A percentile compares a stretch with the other conserved stretches of the same genome.
Conservation (phyloP, 2,113 vertebrate species). For the Rhinopomastus cyanomelas region DNA sequence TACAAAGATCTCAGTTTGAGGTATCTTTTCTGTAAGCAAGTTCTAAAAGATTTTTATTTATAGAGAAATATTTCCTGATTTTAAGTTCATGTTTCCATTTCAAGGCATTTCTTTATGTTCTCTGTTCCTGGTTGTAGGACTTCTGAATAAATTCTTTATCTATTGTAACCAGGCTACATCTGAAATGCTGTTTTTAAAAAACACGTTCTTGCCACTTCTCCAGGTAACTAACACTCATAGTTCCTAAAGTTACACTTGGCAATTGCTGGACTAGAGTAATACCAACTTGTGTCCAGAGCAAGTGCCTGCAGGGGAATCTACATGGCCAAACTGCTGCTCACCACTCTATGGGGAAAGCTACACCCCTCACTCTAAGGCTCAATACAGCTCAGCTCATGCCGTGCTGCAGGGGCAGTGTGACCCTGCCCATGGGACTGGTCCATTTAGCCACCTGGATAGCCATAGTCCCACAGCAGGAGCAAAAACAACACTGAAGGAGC, state of each 20-base stretch:
- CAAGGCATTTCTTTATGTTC: not conserved
- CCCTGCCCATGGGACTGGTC: not conserved
- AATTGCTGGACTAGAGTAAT: not conserved
- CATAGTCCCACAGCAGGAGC: fast-evolving
- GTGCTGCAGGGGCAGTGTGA: not conserved
- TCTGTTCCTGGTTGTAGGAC: not conserved
- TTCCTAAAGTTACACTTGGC: not conserved
- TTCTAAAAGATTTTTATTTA: not conserved
- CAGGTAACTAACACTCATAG: not conserved
- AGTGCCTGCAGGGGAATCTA: not conserved
- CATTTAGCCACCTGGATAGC: not conserved
- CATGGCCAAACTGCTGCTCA: not conserved
- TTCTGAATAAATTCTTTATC: not conserved
- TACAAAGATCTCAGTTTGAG: not conserved
- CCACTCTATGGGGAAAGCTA: not conserved
- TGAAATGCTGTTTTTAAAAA: not conserved
- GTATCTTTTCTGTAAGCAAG: fast-evolving
- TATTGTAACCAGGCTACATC: not conserved
- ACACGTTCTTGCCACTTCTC: not conserved
- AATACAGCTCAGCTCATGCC: not conserved
- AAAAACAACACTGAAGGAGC: not conserved
- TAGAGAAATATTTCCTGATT: not conserved
- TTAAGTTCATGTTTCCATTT: not conserved
- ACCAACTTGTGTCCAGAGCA: not conserved
- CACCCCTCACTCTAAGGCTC: no score